Conservation (phyloP, 2,888 invertebrate species). For the Parnassius mnemosyne region DNA sequence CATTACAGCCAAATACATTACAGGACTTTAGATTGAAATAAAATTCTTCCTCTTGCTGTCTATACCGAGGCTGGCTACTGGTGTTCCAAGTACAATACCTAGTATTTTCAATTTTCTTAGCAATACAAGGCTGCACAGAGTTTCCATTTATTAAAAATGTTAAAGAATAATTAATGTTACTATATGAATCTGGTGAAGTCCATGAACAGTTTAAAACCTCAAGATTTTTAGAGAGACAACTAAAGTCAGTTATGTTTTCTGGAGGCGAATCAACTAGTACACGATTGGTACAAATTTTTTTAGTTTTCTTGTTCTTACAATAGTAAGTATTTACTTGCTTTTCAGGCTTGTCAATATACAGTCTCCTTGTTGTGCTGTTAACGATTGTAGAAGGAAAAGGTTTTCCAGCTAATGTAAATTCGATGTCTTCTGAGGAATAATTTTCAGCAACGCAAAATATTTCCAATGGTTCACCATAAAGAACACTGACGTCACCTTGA, state of each 20-base stretch:
- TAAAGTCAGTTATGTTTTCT: constrained; percentile 83
- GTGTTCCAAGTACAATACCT: constrained; percentile 58
- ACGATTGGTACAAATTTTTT: constrained; percentile 51
- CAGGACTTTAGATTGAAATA: constrained; percentile 80
- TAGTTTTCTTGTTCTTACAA: constrained; percentile 67
- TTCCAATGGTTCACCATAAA: constrained; percentile 81
- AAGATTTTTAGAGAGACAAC: constrained; percentile 87
- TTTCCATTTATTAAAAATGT: constrained; percentile 51
- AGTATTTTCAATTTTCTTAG: constrained; percentile 35
- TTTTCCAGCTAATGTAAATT: constrained; percentile 53
- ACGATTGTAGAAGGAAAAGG: constrained; percentile 66
- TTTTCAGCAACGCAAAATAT: constrained; percentile 82
- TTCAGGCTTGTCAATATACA: constrained; percentile 78
- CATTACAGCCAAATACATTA: constrained; percentile 82
- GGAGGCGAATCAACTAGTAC: constrained; percentile 80
- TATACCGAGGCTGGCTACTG: constrained; percentile 62
- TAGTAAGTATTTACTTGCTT: constrained; percentile 76
- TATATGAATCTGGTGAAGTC: constrained; percentile 77
- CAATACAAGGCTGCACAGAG: constrained; percentile 42
- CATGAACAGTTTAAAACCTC: constrained; percentile 88
- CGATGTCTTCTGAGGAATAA: constrained; percentile 62
- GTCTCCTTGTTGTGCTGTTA: constrained; percentile 82
- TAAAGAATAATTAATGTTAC: constrained; percentile 49
- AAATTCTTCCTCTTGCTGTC: constrained; percentile 68
- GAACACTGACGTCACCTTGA: constrained; percentile 78